Evolutionary conservation across 2,113 vertebrate genomes (phyloP).

Genomic region (Neolamprologus sp.): DNA sequence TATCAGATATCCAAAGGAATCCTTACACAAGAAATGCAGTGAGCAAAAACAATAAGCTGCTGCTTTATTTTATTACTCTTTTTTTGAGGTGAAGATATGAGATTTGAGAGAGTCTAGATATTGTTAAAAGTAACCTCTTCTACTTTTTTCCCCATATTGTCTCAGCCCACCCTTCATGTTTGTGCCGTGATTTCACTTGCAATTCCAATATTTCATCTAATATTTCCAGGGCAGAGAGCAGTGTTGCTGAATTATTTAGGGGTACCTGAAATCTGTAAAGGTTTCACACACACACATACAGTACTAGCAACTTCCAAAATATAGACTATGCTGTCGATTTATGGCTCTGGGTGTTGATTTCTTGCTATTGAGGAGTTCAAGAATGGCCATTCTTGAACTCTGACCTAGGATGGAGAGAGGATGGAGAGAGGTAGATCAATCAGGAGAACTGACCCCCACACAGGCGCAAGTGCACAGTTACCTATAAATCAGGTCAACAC

Average conservation of each 20-base stretch:
- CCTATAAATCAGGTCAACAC: background rate
- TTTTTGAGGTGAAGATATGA: background rate
- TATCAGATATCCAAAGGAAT: background rate
- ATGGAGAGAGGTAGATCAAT: constrained; percentile 47
- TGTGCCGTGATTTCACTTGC: constrained; percentile 12
- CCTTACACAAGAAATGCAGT: background rate
- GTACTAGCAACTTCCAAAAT: background rate
- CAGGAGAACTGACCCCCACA: constrained; percentile 20
- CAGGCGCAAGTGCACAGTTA: background rate
- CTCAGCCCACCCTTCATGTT: background rate
- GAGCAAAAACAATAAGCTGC: background rate
- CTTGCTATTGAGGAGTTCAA: constrained; percentile 24
- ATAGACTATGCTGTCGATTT: background rate
- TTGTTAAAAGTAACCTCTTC: background rate
- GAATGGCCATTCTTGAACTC: constrained; percentile 49
- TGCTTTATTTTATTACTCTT: background rate
- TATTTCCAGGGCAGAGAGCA: constrained; percentile 49
- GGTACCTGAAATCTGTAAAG: constrained; percentile 34
- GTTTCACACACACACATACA: background rate
- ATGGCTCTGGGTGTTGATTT: background rate
- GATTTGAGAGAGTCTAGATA: background rate
- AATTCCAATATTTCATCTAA: constrained; percentile 61
- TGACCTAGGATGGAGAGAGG: constrained; percentile 36
- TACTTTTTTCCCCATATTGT: background rate
- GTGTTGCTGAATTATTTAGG: constrained; percentile 58